Conservation (phyloP, 2,113 vertebrate genomes). For the Sitta europaea region DNA sequence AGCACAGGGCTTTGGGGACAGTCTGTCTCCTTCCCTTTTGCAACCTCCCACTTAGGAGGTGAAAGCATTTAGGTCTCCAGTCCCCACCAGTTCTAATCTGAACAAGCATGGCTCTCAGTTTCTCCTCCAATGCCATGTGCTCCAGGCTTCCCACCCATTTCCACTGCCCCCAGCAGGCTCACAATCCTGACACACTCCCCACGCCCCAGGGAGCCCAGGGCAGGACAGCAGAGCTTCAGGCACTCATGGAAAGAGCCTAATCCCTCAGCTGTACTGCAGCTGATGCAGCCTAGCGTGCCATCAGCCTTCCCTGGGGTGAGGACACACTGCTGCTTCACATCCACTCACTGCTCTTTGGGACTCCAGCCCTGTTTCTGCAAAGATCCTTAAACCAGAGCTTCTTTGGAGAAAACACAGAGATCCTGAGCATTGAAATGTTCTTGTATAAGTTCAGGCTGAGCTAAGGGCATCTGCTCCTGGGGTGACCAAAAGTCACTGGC, state of each 20-base stretch:
- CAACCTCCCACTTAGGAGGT: not conserved
- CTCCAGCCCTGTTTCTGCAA: not conserved
- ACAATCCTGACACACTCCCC: not conserved
- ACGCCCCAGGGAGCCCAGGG: not conserved
- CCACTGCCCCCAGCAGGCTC: not conserved
- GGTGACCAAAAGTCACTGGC: not conserved
- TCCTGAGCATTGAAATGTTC: not conserved
- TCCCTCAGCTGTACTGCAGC: not conserved
- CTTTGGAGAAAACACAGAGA: not conserved
- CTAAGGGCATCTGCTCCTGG: not conserved
- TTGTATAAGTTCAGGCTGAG: not conserved
- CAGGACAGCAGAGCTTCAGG: not conserved
- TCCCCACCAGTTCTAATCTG: not conserved
- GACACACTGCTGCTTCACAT: not conserved
- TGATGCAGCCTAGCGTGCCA: not conserved
- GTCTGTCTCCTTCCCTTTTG: not conserved
- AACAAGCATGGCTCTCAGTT: not conserved
- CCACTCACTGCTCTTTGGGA: not conserved
- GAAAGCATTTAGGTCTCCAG: not conserved
- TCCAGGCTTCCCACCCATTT: not conserved
- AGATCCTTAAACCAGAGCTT: not conserved
- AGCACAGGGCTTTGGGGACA: not conserved
- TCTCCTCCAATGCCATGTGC: not conserved
- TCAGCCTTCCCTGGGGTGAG: not conserved
- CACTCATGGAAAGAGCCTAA: not conserved